Evolutionary conservation across 2,797 vertebrate species (phyloP), one percentile per base, ranked within the genome.

Genomic region (Telmatherina bonti): DNA sequence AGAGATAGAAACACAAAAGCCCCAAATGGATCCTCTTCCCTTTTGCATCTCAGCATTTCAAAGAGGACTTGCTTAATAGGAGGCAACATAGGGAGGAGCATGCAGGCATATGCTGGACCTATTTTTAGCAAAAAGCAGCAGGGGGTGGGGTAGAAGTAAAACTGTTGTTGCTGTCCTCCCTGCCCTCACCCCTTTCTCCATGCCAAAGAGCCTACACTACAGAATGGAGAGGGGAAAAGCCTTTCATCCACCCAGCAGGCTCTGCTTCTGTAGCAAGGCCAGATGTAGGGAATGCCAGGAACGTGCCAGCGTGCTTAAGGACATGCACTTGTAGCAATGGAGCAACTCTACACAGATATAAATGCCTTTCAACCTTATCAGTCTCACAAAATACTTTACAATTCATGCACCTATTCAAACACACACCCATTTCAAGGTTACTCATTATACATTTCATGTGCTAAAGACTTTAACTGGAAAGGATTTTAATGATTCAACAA

Each of bases 11-110:
- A 67, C 66, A 85, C 74, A 85, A 85, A 85, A 67, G 85, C 69
- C 70, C 57, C 64, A 85, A 92, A 91, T 88, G 84, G 79, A 89
- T 80, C 83, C 77, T 68, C 52, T 60, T 35, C 60, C 62, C 57
- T 67, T 26, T 54, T 79, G 70, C 72, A 82, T 83, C 82, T 79
- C 84, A 62, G 65, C 61, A 67, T 86, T 88, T 92, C 88, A 92
- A 88, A 91, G 76, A 81, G 77, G 78, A 82, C 81, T 85, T 86
- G 85, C 78, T 89, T 86, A 89, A 90, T 85, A 85, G 74, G 83
- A 88, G 76, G 65, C 79, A 87, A 85, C 82, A 74, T 77, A 67
- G 76, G 87, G 85, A 88, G 90, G 87, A 85, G 81, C 82, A 83
- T 57, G 62, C 53, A 76, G 79, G 85, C 89, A 80, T 82, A 89